Evolutionary conservation across 2,113 vertebrate species (phyloP).

Genomic region (Entelurus aequoreus): DNA sequence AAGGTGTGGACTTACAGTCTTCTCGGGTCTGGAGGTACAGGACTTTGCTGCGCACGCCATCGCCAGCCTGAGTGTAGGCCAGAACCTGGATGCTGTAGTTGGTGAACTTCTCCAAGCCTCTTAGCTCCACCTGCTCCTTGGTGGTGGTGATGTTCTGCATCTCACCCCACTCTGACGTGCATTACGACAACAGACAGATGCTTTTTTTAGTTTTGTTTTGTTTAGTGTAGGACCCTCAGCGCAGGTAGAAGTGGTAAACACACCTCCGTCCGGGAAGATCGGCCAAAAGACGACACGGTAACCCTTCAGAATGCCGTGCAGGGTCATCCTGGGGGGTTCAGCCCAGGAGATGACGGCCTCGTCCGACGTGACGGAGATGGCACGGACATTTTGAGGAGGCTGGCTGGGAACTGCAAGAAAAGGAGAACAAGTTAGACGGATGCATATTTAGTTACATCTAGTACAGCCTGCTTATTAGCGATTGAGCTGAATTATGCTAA

Average conservation of each 20-base stretch:
- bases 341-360: constrained; percentile 96
- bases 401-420: constrained; percentile 87
- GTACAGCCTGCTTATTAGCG: not conserved
- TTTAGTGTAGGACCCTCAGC: not conserved
- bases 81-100: constrained; percentile 98
- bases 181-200: not conserved
- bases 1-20: constrained; percentile 77
- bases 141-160: constrained; percentile 98
- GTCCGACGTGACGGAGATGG: constrained; percentile 92
- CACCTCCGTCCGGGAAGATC: constrained; percentile 65
- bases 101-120: constrained; percentile 94
- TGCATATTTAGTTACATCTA: not conserved
- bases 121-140: constrained; percentile 88
- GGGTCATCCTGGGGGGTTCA: constrained; percentile 88
- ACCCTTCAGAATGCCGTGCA: constrained; percentile 93
- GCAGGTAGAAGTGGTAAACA: constrained; percentile 7
- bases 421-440: constrained; percentile 8
- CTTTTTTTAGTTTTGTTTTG: not conserved
- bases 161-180: constrained; percentile 87
- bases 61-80: constrained; percentile 94
- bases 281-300: constrained; percentile 97
- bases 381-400: constrained; percentile 91
- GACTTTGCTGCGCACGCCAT: constrained; percentile 86
- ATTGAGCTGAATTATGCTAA: not conserved
- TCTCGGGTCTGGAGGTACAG: constrained; percentile 94